Evolutionary conservation across 2,888 invertebrate species (phyloP).

Genomic region (Cryptus armator): DNA sequence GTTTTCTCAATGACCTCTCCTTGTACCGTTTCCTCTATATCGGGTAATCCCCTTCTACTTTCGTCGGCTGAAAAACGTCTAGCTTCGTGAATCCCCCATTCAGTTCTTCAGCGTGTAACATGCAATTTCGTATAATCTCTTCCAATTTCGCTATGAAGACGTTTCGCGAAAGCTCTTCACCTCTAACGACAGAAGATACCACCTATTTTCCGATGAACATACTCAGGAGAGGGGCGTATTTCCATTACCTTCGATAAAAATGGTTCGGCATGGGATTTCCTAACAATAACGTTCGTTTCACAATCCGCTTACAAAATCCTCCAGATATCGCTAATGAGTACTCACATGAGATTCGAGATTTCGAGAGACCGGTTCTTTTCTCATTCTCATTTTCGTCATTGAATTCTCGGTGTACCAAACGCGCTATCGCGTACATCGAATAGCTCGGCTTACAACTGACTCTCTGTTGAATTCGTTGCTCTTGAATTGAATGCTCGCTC

Average conservation of each 20-base stretch:
- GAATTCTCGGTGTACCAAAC: slow-evolving; percentile 27
- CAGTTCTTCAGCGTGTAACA: slow-evolving; percentile 5
- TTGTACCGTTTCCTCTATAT: slow-evolving; percentile 25
- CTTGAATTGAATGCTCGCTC: slow-evolving; percentile 8
- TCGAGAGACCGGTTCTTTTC: not conserved
- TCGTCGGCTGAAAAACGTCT: not conserved
- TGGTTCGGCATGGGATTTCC: not conserved
- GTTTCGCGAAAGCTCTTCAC: not conserved
- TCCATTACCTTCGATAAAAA: not conserved
- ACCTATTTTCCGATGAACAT: not conserved
- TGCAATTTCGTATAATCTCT: slow-evolving; percentile 19
- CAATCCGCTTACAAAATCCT: not conserved
- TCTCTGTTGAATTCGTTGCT: slow-evolving; percentile 15
- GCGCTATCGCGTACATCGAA: not conserved
- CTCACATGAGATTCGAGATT: not conserved
- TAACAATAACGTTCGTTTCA: not conserved
- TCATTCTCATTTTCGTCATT: not conserved
- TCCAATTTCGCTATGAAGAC: slow-evolving; percentile 19
- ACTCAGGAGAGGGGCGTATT: not conserved
- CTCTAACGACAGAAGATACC: slow-evolving; percentile 3
- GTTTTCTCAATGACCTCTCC: slow-evolving; percentile 23
- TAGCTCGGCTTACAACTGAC: slow-evolving; percentile 27
- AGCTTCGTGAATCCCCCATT: slow-evolving; percentile 9
- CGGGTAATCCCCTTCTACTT: slow-evolving; percentile 20
- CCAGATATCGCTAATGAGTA: slow-evolving; percentile 1